Percentiles rank a stretch among this genome's conserved stretches.
Conservation (phyloP, 2,113 vertebrate species). For the Nannobrachium achirus region DNA sequence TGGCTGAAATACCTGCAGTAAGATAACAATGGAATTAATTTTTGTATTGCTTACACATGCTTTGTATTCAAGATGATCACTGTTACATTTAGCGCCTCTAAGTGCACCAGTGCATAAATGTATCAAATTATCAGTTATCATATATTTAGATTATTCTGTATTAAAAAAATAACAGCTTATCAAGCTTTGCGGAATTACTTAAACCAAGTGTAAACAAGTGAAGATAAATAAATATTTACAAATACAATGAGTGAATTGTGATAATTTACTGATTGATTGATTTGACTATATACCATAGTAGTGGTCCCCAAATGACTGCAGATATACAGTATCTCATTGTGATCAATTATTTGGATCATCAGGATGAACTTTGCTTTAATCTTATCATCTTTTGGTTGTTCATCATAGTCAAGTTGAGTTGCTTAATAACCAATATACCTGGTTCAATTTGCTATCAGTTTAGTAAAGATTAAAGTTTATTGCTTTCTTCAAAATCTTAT, state of each 20-base stretch:
- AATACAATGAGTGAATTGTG: too few species aligned
- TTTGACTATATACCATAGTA: too few species aligned
- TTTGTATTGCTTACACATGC: not conserved
- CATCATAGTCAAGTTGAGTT: too few species aligned
- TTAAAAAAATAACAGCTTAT: not conserved
- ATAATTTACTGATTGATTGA: too few species aligned
- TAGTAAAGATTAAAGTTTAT: not conserved
- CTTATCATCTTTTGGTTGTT: too few species aligned
- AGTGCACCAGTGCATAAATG: not conserved
- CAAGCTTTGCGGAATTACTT: constrained; percentile 3
- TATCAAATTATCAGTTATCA: not conserved
- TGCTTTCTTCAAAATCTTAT: not conserved
- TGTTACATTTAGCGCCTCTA: not conserved
- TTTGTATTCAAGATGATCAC: not conserved
- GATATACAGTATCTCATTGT: too few species aligned
- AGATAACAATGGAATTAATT: constrained; percentile 41
- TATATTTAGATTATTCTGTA: not conserved
- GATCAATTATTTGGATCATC: too few species aligned
- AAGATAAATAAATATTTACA: too few species aligned
- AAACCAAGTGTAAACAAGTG: not conserved
- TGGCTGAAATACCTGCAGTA: constrained; percentile 93
- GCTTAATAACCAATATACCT: not conserved
- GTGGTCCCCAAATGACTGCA: too few species aligned
- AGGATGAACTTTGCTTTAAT: too few species aligned
- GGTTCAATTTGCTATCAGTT: not conserved